Base-by-base conservation (phyloP, 2,113 vertebrate genomes). In the Amphiprion ocellaris region DNA sequence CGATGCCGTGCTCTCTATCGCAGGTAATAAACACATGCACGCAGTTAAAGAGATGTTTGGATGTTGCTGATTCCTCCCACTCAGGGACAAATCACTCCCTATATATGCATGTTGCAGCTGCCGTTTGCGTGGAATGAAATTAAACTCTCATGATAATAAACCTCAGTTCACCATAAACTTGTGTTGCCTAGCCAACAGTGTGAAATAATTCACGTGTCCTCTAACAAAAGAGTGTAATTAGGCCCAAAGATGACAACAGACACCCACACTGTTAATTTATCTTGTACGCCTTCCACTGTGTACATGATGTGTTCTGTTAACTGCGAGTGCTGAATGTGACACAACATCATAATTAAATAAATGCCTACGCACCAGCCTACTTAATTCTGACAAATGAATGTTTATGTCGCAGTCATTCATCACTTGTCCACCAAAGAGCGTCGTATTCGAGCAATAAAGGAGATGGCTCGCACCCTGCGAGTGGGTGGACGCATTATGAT, bases 401-500 rank as follows among this genome's bases (percentile, higher is more conserved):
- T 84, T 77, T 82, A 77, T 77, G 10, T 15, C 87, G 33, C 74
- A 96, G 94, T 94, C 79, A 93, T 94, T 70, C 94, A 95, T 84
- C 93, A 94, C 91, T 93, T 96, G 92, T 96, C 95, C 81, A 95
- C 79, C 16, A 95, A 91, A 91, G 90, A 95, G 62, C 92, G 94
- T 1, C 46, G 74, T 56, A 90, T 91, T 62, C 84, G 75, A 91
- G 95, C 94, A 88, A 94, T 95, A 86, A 94, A 93, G 82, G 96
- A 95, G 89, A 96, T 96, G 93, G 93, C 94, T 19, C 83, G 89
- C 47, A 94, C 94, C 39, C 92, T 96, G 76, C 94, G 90, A 47
- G 88, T 93, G 39, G 96, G 96, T 1, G 96, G 95, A 33, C 93
- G 93, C 81, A 93, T 97, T 87, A 97, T 97, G 96, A 97, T 96